Conservation (phyloP, 2,113 vertebrate species). For the Mormyrus iriodes region DNA sequence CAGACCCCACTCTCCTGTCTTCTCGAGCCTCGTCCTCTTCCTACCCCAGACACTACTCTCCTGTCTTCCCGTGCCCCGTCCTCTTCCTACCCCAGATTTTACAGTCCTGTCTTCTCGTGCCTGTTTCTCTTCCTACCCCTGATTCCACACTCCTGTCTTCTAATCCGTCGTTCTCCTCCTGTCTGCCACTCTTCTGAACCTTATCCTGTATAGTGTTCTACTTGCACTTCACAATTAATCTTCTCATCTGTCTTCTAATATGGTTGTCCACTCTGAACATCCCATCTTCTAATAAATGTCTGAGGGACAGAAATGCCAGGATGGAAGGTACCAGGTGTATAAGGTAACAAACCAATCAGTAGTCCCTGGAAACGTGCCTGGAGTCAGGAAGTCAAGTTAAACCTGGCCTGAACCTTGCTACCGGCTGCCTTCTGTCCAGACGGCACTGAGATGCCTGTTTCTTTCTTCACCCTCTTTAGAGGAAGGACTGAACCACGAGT, state of each 20-base stretch:
- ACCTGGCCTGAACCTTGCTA: not conserved
- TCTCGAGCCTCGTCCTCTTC: not conserved
- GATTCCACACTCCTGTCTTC: not conserved
- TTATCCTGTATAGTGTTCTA: not conserved
- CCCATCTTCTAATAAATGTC: no score
- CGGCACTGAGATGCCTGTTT: constrained; percentile 37
- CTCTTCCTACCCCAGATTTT: not conserved
- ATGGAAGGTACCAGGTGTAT: not conserved
- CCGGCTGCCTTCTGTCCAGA: not conserved
- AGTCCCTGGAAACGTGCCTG: not conserved
- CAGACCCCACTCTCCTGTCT: not conserved
- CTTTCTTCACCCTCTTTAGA: constrained; percentile 57
- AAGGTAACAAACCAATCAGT: not conserved
- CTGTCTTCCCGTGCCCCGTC: not conserved
- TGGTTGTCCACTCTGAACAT: no score
- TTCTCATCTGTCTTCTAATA: no score
- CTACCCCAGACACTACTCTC: not conserved
- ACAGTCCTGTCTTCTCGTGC: not conserved
- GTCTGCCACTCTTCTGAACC: not conserved
- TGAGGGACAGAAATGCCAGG: not conserved
- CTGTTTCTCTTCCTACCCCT: not conserved
- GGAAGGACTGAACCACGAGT: constrained; percentile 96
- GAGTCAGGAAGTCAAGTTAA: not conserved
- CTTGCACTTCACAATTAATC: no score
- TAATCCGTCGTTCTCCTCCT: not conserved